Percentiles rank a stretch among this genome's conserved stretches.
Evolutionary conservation across 92 coral and sea anemone species (phyloP).

Genomic region (Phymanthus crucifer): DNA sequence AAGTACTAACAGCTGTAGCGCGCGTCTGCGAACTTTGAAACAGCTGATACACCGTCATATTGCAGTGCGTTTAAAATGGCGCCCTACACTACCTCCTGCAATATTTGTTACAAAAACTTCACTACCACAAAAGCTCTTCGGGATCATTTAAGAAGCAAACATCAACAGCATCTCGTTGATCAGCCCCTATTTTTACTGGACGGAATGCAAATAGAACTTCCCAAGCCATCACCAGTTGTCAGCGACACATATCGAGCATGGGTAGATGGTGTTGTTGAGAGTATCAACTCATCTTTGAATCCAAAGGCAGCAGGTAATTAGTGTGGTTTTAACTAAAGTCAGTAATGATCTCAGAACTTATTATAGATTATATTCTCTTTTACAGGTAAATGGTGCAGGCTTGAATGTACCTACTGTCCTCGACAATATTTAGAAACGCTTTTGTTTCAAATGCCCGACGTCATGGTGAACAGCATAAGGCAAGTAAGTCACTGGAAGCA

Average conservation of each 20-base stretch:
- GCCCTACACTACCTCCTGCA: constrained; percentile 11
- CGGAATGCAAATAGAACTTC: constrained; percentile 5
- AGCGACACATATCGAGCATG: constrained; percentile 10
- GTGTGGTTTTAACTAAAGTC: neutral
- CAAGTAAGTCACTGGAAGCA: constrained; percentile 50
- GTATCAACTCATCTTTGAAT: constrained; percentile 30
- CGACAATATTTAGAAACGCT: constrained; percentile 19
- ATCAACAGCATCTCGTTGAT: neutral
- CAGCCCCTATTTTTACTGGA: constrained; percentile 10
- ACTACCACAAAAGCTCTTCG: constrained; percentile 16
- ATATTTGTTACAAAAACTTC: constrained; percentile 13
- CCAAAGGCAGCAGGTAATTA: constrained; percentile 34
- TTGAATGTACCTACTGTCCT: constrained; percentile 39
- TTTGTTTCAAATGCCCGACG: constrained; percentile 23
- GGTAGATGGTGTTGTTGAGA: constrained; percentile 27
- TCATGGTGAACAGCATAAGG: constrained; percentile 42
- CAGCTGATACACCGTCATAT: too few species aligned
- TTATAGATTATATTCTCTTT: constrained; percentile 1
- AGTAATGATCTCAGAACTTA: neutral
- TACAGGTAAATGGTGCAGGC: constrained; percentile 37
- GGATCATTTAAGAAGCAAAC: constrained; percentile 14
- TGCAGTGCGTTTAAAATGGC: constrained; percentile 17
- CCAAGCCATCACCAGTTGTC: neutral
- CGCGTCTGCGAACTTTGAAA: too few species aligned
- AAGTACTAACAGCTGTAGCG: too few species aligned